Percentiles rank a stretch among this genome's conserved stretches.
phyloP scores from a whole-genome alignment of 2,113 vertebrate species.

The Dasypus novemcinctus region DNA sequence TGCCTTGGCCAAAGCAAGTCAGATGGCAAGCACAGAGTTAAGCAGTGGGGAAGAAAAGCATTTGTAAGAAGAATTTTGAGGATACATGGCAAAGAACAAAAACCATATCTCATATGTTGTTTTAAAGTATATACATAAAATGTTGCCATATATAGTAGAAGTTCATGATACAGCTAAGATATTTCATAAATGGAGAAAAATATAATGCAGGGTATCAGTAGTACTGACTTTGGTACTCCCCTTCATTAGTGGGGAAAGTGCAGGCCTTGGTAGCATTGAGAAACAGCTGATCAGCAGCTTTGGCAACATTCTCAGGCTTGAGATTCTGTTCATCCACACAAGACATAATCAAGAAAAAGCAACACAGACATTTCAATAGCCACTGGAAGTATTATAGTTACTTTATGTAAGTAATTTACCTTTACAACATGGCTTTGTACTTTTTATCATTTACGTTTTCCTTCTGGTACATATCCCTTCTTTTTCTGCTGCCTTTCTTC shows the following conservation, averaged over 20 bases:
- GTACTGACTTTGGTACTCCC: neutral
- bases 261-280: neutral
- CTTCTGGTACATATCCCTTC: neutral
- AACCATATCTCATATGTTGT: neutral
- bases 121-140: neutral
- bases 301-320: neutral
- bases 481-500: neutral
- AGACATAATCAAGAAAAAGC: neutral
- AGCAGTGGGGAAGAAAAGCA: neutral
- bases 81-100: neutral
- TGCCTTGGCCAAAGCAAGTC: neutral
- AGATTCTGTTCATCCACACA: neutral
- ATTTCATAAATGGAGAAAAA: neutral
- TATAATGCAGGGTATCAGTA: neutral
- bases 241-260: neutral
- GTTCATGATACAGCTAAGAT: neutral
- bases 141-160: neutral
- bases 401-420: neutral
- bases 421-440: neutral
- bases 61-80: neutral
- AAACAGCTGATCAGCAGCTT: neutral
- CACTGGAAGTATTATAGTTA: neutral
- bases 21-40: neutral
- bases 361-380: neutral
- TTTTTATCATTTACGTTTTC: neutral